phyloP scores from a whole-genome alignment of 2,113 vertebrate species.

The Meleagris gallopavo region DNA sequence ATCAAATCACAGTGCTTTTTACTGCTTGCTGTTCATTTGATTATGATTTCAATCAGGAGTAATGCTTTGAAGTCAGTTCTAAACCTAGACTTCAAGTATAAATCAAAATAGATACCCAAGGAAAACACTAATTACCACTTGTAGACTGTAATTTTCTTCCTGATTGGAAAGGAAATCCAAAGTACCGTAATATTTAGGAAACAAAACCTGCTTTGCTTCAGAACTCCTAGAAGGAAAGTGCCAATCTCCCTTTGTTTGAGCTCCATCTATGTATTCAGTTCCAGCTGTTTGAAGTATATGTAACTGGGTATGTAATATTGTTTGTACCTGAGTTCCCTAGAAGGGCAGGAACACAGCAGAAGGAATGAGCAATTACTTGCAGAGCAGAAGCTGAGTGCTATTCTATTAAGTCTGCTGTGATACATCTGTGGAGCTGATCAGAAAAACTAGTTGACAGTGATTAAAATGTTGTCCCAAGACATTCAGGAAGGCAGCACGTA shows the following conservation, averaged over 20 bases:
- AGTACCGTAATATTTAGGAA: background rate
- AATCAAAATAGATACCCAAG: background rate
- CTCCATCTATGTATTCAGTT: background rate
- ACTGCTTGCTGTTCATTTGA: background rate
- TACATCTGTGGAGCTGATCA: background rate
- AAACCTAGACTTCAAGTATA: background rate
- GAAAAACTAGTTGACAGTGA: background rate
- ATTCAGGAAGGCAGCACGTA: rapidly evolving
- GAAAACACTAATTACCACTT: background rate
- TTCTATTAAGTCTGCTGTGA: background rate
- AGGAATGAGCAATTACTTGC: background rate
- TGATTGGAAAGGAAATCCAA: background rate
- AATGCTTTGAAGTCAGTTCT: background rate
- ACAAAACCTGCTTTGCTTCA: background rate
- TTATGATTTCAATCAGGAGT: background rate
- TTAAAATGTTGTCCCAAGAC: background rate
- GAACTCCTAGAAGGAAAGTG: background rate
- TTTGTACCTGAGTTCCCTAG: background rate
- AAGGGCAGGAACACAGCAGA: background rate
- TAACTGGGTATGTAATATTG: background rate
- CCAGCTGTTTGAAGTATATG: background rate
- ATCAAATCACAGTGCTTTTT: background rate
- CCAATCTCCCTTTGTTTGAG: background rate
- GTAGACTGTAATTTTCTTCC: background rate
- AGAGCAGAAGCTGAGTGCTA: background rate